Evolutionary conservation across 1,140 invertebrate species (phyloP), one percentile per base, ranked within the genome.

Genomic region (Lordiphosa stackelbergi): DNA sequence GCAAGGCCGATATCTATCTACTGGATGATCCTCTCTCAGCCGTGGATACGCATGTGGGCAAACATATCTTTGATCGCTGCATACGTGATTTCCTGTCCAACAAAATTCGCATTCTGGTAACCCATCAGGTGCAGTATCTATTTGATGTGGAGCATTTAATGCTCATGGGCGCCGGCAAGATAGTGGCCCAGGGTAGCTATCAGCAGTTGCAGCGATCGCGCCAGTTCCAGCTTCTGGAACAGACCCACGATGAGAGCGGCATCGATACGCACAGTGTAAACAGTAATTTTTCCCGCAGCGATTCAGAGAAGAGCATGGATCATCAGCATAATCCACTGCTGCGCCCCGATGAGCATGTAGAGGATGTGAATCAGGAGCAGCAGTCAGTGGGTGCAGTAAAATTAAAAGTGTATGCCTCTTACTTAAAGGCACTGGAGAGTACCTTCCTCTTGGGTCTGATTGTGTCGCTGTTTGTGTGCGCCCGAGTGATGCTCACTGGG

Each of bases 51-150:
- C 92, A 94, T 62, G 94, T 95, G 12, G 94, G 94, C 7, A 92
- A 93, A 70, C 93, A 95, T 75, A 90, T 96, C 62, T 96, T 95
- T 63, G 90, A 93, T 42, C 89, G 92, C 13, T 93, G 92, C 53
- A 92, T 94, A 37, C 89, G 89, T 13, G 92, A 92, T n/a, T 93
- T 92, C 79, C 87, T 96, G 8, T 48, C 90, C 89, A 93, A 86
- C 90, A 95, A 89, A 91, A 94, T 89, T 66, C 93, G 87, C 0
- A 93, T 93, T 37, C 86, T 98, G 19, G 95, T 96, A 9, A 98
- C 96, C 0, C 96, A 98, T 89, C 96, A 97, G 85, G 88, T 97
- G 24, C 95, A 97, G 66, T 95, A 95, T 79, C 89, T 98, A 10
- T 94, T 93, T 83, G 89, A 91, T 35, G 95, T 94, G 1, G 91